Percentiles rank a stretch among this genome's conserved stretches.
phyloP scores from a whole-genome alignment of 2,113 vertebrate genomes.

The Terrapene triunguis region DNA sequence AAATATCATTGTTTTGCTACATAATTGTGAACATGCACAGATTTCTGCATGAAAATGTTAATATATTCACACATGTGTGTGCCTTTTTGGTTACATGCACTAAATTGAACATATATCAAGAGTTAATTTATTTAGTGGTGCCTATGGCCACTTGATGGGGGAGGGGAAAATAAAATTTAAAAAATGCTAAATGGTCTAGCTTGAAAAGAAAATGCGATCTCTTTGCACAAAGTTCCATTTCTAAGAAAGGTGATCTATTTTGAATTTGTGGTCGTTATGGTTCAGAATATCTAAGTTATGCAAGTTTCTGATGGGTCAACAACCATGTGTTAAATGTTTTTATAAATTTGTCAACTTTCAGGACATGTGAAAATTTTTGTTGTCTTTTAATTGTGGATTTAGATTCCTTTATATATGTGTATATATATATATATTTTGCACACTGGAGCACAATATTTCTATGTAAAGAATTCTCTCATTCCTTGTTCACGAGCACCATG shows the following conservation, averaged over 20 bases:
- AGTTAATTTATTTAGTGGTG: conserved; percentile 61
- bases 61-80: conserved; percentile 69
- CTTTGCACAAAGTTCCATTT: conserved; percentile 77
- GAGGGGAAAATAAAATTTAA: conserved; percentile 51
- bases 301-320: conserved; percentile 78
- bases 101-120: conserved; percentile 41
- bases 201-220: neutral
- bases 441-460: conserved; percentile 84
- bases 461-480: conserved; percentile 83
- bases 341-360: conserved; percentile 80
- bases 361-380: conserved; percentile 70
- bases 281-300: conserved; percentile 73
- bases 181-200: conserved; percentile 6
- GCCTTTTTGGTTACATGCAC: conserved; percentile 74
- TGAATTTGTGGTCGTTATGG: conserved; percentile 71
- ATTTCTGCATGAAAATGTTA: conserved; percentile 73
- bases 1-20: conserved; percentile 62
- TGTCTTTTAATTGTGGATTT: conserved; percentile 78
- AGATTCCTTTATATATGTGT: conserved; percentile 77
- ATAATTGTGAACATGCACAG: conserved; percentile 67
- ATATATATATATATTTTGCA: conserved; percentile 76
- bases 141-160: conserved; percentile 60
- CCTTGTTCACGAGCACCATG: conserved; percentile 79
- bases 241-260: conserved; percentile 60
- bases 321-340: conserved; percentile 80